These are phyloP conservation scores for Echeneis naucrates DNA, from an alignment of 2,797 vertebrate species.

Conservation along the genomic window DNA sequence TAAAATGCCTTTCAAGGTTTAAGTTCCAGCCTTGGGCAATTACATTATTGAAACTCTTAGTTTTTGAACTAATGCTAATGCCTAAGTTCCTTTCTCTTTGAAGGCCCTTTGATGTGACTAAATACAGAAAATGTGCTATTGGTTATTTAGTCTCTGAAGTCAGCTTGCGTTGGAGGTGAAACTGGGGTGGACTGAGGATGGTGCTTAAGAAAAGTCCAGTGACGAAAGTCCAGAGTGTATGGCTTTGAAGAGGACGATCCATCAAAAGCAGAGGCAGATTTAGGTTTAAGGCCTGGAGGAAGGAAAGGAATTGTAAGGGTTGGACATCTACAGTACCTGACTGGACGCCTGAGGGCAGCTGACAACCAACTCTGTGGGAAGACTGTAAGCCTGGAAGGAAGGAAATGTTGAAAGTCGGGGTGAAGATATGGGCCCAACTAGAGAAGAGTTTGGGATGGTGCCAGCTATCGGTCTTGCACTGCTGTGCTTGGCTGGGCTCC, in stretches of 20 bases:
- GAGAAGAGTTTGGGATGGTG: slow-evolving; percentile 77
- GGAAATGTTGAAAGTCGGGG: slow-evolving; percentile 67
- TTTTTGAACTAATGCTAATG: slow-evolving; percentile 63
- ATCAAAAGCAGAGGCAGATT: slow-evolving; percentile 38
- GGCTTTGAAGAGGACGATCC: slow-evolving; percentile 51
- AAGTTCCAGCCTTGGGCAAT: slow-evolving; percentile 56
- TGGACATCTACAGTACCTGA: slow-evolving; percentile 44
- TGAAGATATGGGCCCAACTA: slow-evolving; percentile 69
- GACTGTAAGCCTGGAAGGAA: slow-evolving; percentile 63
- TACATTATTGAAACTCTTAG: slow-evolving; percentile 53
- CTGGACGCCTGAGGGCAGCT: slow-evolving; percentile 64
- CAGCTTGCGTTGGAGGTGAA: slow-evolving; percentile 56
- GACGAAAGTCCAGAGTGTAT: slow-evolving; percentile 28
- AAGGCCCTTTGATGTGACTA: slow-evolving; percentile 72
- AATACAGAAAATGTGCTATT: slow-evolving; percentile 60
- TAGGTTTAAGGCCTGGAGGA: slow-evolving; percentile 52
- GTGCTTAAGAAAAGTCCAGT: slow-evolving; percentile 45
- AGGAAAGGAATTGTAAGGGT: slow-evolving; percentile 50
- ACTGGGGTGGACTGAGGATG: slow-evolving; percentile 42
- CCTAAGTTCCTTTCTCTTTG: slow-evolving; percentile 62
- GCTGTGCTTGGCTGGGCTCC: slow-evolving; percentile 78
- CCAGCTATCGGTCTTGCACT: slow-evolving; percentile 81
- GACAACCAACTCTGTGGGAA: slow-evolving; percentile 67
- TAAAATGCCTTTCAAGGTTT: slow-evolving; percentile 52
- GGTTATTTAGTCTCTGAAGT: slow-evolving; percentile 64